Percentiles rank a stretch among this genome's conserved stretches.
phyloP scores from a whole-genome alignment of 2,113 vertebrate genomes.

The Nothocercus nigrocapillus region DNA sequence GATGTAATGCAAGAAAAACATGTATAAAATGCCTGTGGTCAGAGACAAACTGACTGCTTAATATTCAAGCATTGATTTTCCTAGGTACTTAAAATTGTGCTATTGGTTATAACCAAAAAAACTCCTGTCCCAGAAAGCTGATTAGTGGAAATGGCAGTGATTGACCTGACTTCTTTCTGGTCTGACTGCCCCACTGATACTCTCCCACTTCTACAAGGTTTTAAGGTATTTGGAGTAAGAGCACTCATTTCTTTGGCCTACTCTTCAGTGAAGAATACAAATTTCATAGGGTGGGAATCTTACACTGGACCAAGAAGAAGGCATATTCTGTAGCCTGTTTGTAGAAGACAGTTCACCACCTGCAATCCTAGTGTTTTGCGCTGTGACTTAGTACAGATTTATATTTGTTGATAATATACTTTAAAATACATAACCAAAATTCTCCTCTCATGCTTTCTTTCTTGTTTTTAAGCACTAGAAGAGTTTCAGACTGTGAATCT shows the following conservation, averaged over 20 bases:
- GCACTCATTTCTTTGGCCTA: not conserved
- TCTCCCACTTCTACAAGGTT: not conserved
- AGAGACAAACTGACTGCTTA: not conserved
- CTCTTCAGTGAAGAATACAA: not conserved
- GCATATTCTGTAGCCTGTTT: not conserved
- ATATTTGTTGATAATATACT: not conserved
- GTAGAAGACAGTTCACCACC: not conserved
- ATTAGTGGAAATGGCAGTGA: not conserved
- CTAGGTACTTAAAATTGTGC: not conserved
- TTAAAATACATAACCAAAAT: not conserved
- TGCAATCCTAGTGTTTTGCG: not conserved
- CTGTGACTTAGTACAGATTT: not conserved
- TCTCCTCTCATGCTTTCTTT: not conserved
- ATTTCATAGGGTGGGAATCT: not conserved
- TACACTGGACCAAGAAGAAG: not conserved
- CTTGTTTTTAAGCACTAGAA: not conserved
- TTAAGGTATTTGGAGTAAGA: not conserved
- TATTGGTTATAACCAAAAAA: not conserved
- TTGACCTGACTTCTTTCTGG: not conserved
- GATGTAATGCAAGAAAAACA: not conserved
- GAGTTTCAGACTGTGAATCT: not conserved
- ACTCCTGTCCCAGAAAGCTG: not conserved
- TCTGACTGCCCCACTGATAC: not conserved
- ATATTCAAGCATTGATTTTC: not conserved
- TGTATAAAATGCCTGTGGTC: not conserved